A percentile compares a stretch with the other conserved stretches of the same genome.
Conservation (phyloP, 2,888 invertebrate species). For the Dermolepida albohirtum region DNA sequence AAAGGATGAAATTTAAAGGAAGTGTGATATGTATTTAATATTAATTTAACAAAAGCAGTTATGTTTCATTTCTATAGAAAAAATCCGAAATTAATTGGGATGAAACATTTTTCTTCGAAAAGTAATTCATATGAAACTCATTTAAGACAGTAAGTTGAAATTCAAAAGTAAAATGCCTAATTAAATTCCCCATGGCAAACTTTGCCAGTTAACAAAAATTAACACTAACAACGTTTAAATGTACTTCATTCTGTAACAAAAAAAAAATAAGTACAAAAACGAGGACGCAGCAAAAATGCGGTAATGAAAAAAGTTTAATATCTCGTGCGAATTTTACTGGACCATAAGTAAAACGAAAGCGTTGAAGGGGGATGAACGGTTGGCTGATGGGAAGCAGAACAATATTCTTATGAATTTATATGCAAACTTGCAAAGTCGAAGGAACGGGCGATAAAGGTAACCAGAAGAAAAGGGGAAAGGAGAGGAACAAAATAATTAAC, state of each 20-base stretch:
- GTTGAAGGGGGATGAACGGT: conserved; percentile 24
- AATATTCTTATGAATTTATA: conserved; percentile 50
- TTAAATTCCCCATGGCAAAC: conserved; percentile 27
- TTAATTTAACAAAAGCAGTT: conserved; percentile 5
- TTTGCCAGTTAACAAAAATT: conserved; percentile 38
- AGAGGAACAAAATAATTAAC: conserved; percentile 55
- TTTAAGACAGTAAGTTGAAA: conserved; percentile 27
- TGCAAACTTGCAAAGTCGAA: conserved; percentile 46
- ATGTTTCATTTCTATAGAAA: background rate
- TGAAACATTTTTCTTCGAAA: conserved; percentile 9
- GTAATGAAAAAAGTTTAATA: conserved; percentile 50
- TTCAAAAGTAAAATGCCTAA: conserved; percentile 24
- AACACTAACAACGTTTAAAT: conserved; percentile 43
- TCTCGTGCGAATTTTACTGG: conserved; percentile 44
- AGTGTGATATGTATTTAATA: too few relatives aligned
- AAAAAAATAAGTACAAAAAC: conserved; percentile 32
- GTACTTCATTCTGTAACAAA: conserved; percentile 39
- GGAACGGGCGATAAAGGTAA: conserved; percentile 18
- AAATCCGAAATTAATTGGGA: background rate
- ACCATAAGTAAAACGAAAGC: conserved; percentile 45
- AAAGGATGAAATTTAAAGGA: too few relatives aligned
- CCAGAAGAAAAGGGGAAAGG: conserved; percentile 16
- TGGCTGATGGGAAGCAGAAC: conserved; percentile 33
- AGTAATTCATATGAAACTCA: conserved; percentile 12
- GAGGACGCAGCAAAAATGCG: conserved; percentile 42